Evolutionary conservation across 2,888 invertebrate genomes (phyloP).

Genomic region (Agapostemon virescens): DNA sequence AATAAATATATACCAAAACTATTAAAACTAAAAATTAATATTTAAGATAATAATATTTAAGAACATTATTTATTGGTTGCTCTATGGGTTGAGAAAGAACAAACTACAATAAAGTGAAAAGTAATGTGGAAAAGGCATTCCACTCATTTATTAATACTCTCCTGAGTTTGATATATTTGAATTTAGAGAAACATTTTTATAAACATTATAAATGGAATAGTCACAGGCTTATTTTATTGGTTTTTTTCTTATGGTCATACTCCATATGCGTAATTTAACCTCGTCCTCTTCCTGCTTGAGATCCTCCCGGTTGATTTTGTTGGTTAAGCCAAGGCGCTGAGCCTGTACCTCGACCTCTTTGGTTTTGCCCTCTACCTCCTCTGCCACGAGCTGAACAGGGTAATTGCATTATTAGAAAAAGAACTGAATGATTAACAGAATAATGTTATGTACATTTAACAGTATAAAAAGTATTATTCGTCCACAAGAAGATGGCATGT

Average conservation of each 20-base stretch:
- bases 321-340: conserved; percentile 79
- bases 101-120: background rate
- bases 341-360: conserved; percentile 79
- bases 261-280: conserved; percentile 68
- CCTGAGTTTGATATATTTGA: conserved; percentile 9
- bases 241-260: conserved; percentile 21
- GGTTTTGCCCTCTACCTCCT: conserved; percentile 78
- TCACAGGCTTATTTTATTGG: conserved; percentile 18
- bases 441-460: background rate
- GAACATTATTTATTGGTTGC: background rate
- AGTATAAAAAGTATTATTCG: background rate
- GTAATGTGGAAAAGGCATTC: background rate
- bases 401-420: background rate
- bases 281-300: conserved; percentile 78
- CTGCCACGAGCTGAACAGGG: conserved; percentile 73
- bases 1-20: no score
- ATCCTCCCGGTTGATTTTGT: conserved; percentile 76
- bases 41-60: no score
- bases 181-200: conserved; percentile 28
- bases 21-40: no score
- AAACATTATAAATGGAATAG: conserved; percentile 40
- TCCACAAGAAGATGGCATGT: background rate
- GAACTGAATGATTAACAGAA: background rate
- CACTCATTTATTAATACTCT: conserved; percentile 26
- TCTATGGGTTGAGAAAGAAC: background rate